Conservation (phyloP, 2,888 invertebrate species). For the Drosophila greeni region DNA sequence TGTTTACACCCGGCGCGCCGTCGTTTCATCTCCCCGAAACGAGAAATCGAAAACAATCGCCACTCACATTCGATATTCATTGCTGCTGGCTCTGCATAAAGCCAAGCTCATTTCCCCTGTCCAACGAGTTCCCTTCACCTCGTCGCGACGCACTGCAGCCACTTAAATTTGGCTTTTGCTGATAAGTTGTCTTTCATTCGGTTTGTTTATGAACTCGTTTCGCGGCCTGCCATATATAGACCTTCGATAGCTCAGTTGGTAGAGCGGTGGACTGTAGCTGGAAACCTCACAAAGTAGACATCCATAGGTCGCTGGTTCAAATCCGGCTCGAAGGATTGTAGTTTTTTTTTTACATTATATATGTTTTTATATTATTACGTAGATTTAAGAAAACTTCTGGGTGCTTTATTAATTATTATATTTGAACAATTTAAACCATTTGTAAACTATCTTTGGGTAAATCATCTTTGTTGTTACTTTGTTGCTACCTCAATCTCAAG, state of each 20-base stretch:
- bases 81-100: slow-evolving; percentile 41
- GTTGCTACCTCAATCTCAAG: no score
- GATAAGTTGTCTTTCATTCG: slow-evolving; percentile 33
- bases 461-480: no score
- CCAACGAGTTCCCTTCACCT: neutral
- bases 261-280: slow-evolving; percentile 77
- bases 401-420: no score
- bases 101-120: slow-evolving; percentile 17
- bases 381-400: no score
- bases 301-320: slow-evolving; percentile 77
- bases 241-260: slow-evolving; percentile 78
- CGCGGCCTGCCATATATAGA: slow-evolving; percentile 18
- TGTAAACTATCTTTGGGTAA: no score
- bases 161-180: slow-evolving; percentile 24
- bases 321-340: slow-evolving; percentile 74
- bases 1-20: slow-evolving; percentile 48
- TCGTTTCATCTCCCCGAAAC: slow-evolving; percentile 56
- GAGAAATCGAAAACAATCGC: slow-evolving; percentile 16
- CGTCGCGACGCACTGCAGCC: neutral
- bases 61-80: slow-evolving; percentile 24
- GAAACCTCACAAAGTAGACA: slow-evolving; percentile 46
- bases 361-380: no score
- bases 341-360: slow-evolving; percentile 37
- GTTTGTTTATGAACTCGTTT: slow-evolving; percentile 36
- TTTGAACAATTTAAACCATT: no score